Percentiles rank a stretch among this genome's conserved stretches.
Evolutionary conservation across 2,797 vertebrate genomes (phyloP).

Genomic region (Sciurus vulgaris): DNA sequence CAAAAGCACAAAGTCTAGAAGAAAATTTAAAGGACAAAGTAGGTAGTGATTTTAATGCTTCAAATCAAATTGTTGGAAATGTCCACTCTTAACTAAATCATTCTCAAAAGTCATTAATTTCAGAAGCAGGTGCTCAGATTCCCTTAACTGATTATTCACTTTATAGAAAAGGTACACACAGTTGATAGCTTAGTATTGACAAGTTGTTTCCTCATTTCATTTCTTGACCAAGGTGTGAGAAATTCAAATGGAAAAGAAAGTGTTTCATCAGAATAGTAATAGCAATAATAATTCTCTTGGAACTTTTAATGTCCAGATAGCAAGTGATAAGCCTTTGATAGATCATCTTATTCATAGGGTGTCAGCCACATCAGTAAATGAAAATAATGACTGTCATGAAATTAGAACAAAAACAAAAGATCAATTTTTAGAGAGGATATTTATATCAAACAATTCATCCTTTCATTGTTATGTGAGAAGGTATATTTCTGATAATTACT

Average conservation of each 20-base stretch:
- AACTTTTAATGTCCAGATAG: slow-evolving; percentile 65
- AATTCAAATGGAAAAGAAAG: slow-evolving; percentile 49
- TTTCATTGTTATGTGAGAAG: slow-evolving; percentile 72
- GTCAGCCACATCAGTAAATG: slow-evolving; percentile 63
- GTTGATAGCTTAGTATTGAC: slow-evolving; percentile 42
- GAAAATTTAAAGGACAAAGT: neutral
- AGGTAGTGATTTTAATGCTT: neutral
- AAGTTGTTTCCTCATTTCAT: slow-evolving; percentile 60
- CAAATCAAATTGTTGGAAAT: neutral
- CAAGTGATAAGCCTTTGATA: slow-evolving; percentile 32
- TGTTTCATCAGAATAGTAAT: slow-evolving; percentile 50
- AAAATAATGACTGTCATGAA: slow-evolving; percentile 65
- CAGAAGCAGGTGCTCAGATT: neutral
- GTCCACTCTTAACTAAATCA: neutral
- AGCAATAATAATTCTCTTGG: slow-evolving; percentile 67
- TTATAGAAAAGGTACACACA: neutral
- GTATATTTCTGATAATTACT: slow-evolving; percentile 76
- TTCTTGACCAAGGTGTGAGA: slow-evolving; percentile 64
- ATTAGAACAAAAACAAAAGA: slow-evolving; percentile 68
- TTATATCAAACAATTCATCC: neutral
- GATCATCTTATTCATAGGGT: slow-evolving; percentile 43
- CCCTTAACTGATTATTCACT: slow-evolving; percentile 8
- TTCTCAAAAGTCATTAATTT: neutral
- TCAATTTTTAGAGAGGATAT: slow-evolving; percentile 66
- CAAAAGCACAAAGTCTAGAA: neutral